Evolutionary conservation across 2,888 invertebrate species (phyloP).

Genomic region (Leucoptera coffeella): DNA sequence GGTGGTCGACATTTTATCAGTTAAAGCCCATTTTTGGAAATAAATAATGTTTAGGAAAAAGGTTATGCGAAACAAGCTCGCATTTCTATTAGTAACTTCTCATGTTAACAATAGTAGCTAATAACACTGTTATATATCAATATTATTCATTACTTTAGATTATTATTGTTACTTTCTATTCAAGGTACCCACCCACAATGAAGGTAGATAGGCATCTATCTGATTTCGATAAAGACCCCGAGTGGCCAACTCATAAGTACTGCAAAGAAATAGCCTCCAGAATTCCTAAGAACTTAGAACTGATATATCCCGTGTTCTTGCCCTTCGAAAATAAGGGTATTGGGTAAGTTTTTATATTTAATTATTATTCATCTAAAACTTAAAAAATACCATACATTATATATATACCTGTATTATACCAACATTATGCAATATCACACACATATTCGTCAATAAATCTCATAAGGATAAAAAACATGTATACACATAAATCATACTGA

Average conservation of each 20-base stretch:
- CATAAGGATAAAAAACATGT: no score
- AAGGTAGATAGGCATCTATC: slow-evolving; percentile 34
- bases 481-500: no score
- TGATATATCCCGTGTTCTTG: slow-evolving; percentile 61
- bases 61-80: no score
- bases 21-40: no score
- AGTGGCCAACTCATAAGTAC: slow-evolving; percentile 48
- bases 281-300: slow-evolving; percentile 34
- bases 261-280: slow-evolving; percentile 32
- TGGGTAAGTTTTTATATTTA: slow-evolving; percentile 58
- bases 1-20: no score
- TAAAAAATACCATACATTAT: no score
- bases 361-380: no score
- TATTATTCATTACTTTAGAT: slow-evolving; percentile 2
- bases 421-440: background rate
- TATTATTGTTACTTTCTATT: slow-evolving; percentile 4
- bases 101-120: no score
- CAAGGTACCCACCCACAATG: slow-evolving; percentile 41
- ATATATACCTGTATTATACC: no score
- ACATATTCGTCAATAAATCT: no score
- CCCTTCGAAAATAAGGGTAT: slow-evolving; percentile 75
- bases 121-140: slow-evolving; percentile 14
- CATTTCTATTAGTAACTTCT: no score
- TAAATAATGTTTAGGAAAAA: no score
- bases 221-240: slow-evolving; percentile 43